Base-by-base conservation (phyloP, 1,140 invertebrate genomes). In the Neotoxoptera formosana region DNA sequence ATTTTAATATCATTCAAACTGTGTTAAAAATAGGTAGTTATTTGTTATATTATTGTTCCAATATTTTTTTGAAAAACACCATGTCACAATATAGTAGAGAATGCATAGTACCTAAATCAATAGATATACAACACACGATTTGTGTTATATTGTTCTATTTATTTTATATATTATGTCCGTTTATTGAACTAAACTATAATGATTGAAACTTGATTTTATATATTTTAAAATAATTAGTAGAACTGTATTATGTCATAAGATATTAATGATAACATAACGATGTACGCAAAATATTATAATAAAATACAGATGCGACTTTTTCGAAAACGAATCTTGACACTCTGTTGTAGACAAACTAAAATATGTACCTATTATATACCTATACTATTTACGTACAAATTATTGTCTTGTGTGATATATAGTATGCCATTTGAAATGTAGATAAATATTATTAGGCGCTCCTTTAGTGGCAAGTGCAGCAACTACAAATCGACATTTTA, bases 71-170 rank as follows among this genome's bases (percentile, higher is more conserved):
- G n/a, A 41, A 76, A 76, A 76, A n/a, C 4, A 76, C 30, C 30
- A 67, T 76, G 60, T 76, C n/a, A 76, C 60, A 76, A 76, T 53
- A 21, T n/a, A 76, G 30, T 76, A 76, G n/a, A 30, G 17, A 51
- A 76, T n/a, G n/a, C 2, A 3, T 76, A n/a, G 30, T 76, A 76
- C 1, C 60, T 76, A 34, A 34, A 76, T 76, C 4, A 76, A 67
- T 67, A n/a, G 30, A n/a, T 76, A n/a, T n/a, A 76, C 30, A 76
- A 76, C 30, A 76, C 60, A n/a, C n/a, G 60, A 14, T 20, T 76
- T n/a, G 60, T 67, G 60, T 67, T 76, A n/a, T 76, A 76, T 76
- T 76, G 60, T 76, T 76, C 60, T 76, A 76, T 76, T 76, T 76
- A 34, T 76, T 76, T 76, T 76, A n/a, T 20, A 7, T n/a, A 76